Conservation (phyloP, 2,888 invertebrate species). For the Drosophila meridionalis region DNA sequence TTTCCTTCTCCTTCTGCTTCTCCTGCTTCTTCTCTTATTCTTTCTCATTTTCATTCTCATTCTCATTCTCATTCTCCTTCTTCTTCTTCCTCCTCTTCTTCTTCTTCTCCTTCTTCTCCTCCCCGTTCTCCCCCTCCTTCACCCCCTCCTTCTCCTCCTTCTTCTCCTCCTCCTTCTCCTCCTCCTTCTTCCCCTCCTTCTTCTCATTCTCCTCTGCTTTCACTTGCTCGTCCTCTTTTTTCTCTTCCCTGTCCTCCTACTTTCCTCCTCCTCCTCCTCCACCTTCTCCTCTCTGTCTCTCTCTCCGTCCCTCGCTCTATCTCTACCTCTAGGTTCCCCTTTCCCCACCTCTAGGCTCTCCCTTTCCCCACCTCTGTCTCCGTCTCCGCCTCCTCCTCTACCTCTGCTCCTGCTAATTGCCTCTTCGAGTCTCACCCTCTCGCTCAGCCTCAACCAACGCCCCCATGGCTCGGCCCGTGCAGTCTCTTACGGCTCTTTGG, state of each 20-base stretch:
- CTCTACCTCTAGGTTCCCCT: background rate
- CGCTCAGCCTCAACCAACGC: background rate
- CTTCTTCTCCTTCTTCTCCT: background rate
- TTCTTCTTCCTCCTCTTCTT: background rate
- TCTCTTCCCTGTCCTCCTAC: too few species aligned
- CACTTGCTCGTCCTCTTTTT: too few species aligned
- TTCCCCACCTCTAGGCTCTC: background rate
- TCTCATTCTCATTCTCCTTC: background rate
- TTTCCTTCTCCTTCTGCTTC: background rate
- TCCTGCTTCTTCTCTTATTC: too few species aligned
- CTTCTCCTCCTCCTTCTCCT: background rate
- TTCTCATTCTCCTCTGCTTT: background rate
- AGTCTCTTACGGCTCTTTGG: constrained; percentile 10
- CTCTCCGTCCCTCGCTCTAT: background rate
- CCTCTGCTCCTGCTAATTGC: background rate
- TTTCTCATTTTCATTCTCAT: too few species aligned
- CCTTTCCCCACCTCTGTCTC: background rate
- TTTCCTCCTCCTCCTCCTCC: too few species aligned
- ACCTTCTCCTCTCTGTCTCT: background rate
- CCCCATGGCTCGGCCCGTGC: background rate
- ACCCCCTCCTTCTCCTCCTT: background rate
- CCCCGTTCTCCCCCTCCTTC: too few species aligned
- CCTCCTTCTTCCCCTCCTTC: background rate
- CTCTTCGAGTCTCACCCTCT: background rate
- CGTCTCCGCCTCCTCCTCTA: background rate